Base-by-base conservation (phyloP, 2,888 invertebrate genomes). In the Lepas anatifera region DNA sequence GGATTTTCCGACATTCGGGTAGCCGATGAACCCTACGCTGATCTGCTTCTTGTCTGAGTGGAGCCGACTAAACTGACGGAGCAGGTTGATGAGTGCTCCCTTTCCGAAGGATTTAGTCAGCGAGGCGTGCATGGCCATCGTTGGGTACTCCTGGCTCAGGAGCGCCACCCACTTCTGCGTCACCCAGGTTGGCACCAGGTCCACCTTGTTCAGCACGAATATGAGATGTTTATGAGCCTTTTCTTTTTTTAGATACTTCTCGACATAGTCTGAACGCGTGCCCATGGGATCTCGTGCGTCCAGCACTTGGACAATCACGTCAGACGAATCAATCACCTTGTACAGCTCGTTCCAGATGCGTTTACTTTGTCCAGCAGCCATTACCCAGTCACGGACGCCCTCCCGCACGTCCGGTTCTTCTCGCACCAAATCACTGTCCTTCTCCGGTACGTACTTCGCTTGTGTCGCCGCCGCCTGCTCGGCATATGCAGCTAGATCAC, bases 341-440 rank as follows among this genome's bases (percentile, higher is more conserved):
- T 98, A 96, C 64, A 99, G 81, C 79, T 99, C 99, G 83, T 95
- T 96, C 99, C 99, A 99, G 77, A 99, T 96, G 75, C 99, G 86
- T 81, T 87, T 93, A 76, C 97, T 98, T 81, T 95, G 95, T 0
- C 99, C 96, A 37, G 96, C 95, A 69, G 72, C 72, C 86, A 96
- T 95, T 2, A 96, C 88, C 90, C 95, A 94, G 80, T 98, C 98
- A 73, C 92, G 86, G 67, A 89, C 88, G 27, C 90, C 87, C 75
- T 89, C 88, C 77, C 85, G 87, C 11, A 90, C 86, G 37, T 94
- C 95, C 37, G 85, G 77, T 76, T 78, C 87, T 76, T 92, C 89
- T 69, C 87, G 85, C 2, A 92, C 85, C 73, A 94, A 84, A 80
- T 95, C 94, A 66, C 86, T 79, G 81, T 99, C 98, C 73, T 85